phyloP scores from a whole-genome alignment of 2,113 vertebrate species.

The Hyperopisus bebe region DNA sequence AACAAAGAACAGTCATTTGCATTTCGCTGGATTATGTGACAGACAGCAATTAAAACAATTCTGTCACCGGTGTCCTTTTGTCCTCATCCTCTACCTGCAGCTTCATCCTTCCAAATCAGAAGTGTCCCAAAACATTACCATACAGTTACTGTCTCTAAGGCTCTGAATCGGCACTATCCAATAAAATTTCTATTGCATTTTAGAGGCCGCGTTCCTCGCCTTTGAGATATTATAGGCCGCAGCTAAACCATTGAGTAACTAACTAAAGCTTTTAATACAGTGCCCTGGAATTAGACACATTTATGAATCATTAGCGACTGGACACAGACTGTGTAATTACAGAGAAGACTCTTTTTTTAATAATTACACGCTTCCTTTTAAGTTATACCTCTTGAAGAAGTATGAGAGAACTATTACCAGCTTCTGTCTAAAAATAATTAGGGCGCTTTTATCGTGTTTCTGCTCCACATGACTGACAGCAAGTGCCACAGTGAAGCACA shows the following conservation, averaged over 20 bases:
- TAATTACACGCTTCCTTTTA: neutral
- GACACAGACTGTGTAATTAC: neutral
- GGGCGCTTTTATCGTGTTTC: neutral
- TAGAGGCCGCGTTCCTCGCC: neutral
- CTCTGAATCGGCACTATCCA: neutral
- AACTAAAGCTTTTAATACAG: conserved; percentile 3
- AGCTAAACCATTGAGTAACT: neutral
- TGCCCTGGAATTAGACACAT: neutral
- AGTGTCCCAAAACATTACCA: neutral
- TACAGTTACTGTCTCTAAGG: neutral
- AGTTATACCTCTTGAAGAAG: conserved; percentile 5
- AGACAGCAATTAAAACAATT: neutral
- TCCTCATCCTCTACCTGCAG: neutral
- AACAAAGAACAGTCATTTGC: neutral
- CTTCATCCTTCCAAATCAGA: neutral
- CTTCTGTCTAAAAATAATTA: conserved; percentile 29
- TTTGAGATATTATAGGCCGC: neutral
- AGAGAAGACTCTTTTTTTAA: neutral
- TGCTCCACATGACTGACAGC: conserved; percentile 3
- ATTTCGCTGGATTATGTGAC: neutral
- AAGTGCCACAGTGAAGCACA: neutral
- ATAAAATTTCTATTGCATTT: neutral
- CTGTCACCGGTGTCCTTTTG: neutral
- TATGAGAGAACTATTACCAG: conserved; percentile 8
- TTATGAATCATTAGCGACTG: neutral